These are phyloP conservation scores for Sympetrum striolatum DNA, from an alignment of 2,888 invertebrate species.

Conservation along the genomic window DNA sequence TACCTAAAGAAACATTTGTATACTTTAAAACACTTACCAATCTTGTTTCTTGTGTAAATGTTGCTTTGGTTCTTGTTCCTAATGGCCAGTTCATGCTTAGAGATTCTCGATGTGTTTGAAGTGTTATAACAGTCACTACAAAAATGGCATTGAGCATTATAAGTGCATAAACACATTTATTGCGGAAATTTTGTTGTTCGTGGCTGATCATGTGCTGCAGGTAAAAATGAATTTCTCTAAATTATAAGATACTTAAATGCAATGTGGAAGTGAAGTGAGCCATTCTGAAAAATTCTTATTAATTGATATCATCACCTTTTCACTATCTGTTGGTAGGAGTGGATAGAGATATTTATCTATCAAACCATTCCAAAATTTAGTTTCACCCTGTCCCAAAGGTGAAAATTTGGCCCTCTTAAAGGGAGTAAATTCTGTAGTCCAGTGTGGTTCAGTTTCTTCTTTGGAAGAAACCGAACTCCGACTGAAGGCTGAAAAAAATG, in stretches of 20 bases:
- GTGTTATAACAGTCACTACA: slow-evolving; percentile 97
- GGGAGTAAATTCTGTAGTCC: slow-evolving; percentile 57
- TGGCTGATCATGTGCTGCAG: slow-evolving; percentile 86
- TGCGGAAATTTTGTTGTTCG: slow-evolving; percentile 92
- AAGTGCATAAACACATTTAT: slow-evolving; percentile 94
- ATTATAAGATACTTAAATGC: too few relatives aligned
- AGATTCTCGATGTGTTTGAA: slow-evolving; percentile 97
- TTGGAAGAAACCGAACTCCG: too few relatives aligned
- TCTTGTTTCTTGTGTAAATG: slow-evolving; percentile 86
- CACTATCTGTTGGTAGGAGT: too few relatives aligned
- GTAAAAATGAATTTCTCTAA: background rate
- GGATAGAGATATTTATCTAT: slow-evolving; percentile 62
- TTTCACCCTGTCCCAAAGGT: slow-evolving; percentile 57
- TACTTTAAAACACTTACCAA: slow-evolving; percentile 72
- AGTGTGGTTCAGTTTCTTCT: slow-evolving; percentile 54
- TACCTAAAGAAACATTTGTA: too few relatives aligned
- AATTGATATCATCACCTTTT: too few relatives aligned
- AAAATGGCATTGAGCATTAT: slow-evolving; percentile 99
- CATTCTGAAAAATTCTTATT: too few relatives aligned
- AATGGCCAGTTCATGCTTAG: slow-evolving; percentile 96
- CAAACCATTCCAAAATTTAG: slow-evolving; percentile 60
- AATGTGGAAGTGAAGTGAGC: too few relatives aligned
- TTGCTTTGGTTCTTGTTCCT: slow-evolving; percentile 92
- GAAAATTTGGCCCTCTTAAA: slow-evolving; percentile 57
- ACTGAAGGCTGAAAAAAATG: too few relatives aligned